Evolutionary conservation across 2,113 vertebrate genomes (phyloP), one percentile per base, ranked within the genome.

Genomic region (Charadrius vociferus): DNA sequence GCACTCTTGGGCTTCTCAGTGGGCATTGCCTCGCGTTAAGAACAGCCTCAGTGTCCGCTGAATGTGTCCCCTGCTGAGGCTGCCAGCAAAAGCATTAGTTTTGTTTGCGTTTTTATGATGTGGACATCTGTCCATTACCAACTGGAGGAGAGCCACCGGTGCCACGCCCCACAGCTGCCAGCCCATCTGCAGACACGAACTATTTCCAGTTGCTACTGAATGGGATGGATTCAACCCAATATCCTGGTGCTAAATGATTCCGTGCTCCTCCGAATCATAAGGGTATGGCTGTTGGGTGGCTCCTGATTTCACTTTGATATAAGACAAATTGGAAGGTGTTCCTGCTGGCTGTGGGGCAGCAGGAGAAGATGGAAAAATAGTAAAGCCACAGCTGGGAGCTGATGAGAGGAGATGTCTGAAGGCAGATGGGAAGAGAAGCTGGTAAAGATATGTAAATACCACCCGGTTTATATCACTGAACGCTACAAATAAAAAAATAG

Each of bases 91-190:
- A 73, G 34, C 1, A 0, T 61, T 78, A 41, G 39, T 84, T 86
- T 81, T 80, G 41, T 32, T 72, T 68, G 23, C 75, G 19, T 9
- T 43, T 93, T 88, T 86, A 55, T 52, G n/a, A 50, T 36, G 47
- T 37, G 75, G 86, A 37, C 67, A 86, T 93, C 80, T 95, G 83
- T 75, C 91, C 73, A 49, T 91, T 81, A 87, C 61, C 43, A 75
- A 37, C 47, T 82, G 88, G 83, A 94, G 65, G 80, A 81, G 21
- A 72, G 61, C 81, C 94, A 95, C 56, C 52, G 32, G 41, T 47
- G 61, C 79, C 80, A 68, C 1, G 0, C 24, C 77, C 50, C 27
- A 45, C 47, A 65, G 80, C 86, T 96, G 88, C 77, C 73, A 61
- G 52, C 43, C 86, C 23, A 3, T 82, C 77, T 81, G 49, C 80